phyloP scores from a whole-genome alignment of 2,797 vertebrate genomes.

The Thunnus albacares region DNA sequence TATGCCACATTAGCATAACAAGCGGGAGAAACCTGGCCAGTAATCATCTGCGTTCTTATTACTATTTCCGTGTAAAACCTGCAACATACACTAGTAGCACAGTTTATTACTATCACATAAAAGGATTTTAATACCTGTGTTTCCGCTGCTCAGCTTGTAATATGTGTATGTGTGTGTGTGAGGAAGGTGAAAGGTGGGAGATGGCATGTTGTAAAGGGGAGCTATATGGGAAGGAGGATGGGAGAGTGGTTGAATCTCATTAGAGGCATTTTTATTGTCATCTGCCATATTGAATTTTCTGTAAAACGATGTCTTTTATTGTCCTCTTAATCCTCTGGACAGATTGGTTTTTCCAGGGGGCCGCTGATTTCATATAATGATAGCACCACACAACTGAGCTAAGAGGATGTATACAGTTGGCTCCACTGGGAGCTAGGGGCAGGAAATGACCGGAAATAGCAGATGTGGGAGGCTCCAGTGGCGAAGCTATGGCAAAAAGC shows the following conservation, averaged over 20 bases:
- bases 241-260: slow-evolving; percentile 56
- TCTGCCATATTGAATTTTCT: slow-evolving; percentile 64
- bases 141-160: slow-evolving; percentile 33
- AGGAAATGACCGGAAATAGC: slow-evolving; percentile 4
- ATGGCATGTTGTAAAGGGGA: slow-evolving; percentile 20
- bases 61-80: slow-evolving; percentile 51
- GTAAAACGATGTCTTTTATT: slow-evolving; percentile 56
- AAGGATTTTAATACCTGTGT: slow-evolving; percentile 51
- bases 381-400: background rate
- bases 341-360: slow-evolving; percentile 62
- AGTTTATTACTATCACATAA: slow-evolving; percentile 63
- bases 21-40: slow-evolving; percentile 42
- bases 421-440: slow-evolving; percentile 1
- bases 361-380: slow-evolving; percentile 71
- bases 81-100: slow-evolving; percentile 15
- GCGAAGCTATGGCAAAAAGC: background rate
- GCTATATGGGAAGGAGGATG: slow-evolving; percentile 8
- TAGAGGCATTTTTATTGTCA: slow-evolving; percentile 59
- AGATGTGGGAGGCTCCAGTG: background rate
- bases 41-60: slow-evolving; percentile 55
- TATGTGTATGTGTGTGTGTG: background rate
- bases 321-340: slow-evolving; percentile 46
- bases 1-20: slow-evolving; percentile 69
- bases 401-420: slow-evolving; percentile 22
- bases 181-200: slow-evolving; percentile 2